Base-by-base conservation (phyloP, 2,797 vertebrate species). In the Coregonus suidteri region DNA sequence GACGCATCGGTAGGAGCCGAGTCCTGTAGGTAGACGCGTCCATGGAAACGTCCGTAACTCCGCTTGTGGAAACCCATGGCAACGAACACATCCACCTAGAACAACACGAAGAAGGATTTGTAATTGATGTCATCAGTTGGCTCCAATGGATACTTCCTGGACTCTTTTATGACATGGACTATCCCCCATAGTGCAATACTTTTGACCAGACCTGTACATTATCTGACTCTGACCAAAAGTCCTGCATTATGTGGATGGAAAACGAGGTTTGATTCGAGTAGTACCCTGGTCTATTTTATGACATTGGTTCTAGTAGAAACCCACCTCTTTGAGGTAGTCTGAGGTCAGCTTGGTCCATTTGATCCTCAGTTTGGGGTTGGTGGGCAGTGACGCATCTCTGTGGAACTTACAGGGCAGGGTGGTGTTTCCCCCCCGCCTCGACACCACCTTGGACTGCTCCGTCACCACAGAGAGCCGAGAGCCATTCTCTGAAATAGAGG, bases 311-410 rank as follows among this genome's bases (percentile, higher is more conserved):
- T 62, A 1, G 56, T 20, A 62, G 56, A 62, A 67, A 2, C 53
- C 14, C 53, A 92, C 93, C 91, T 98, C 98, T 83, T 95, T 98
- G 92, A 98, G 95, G 93, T 97, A 98, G 94, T 98, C 96, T 6
- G 95, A 95, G 59, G 97, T 98, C 84, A 99, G 91, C 89, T 98
- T 99, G 91, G 97, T 99, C 98, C 98, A 99, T 89, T 99, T 99
- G 87, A 99, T 94, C 74, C 98, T 95, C 90, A 97, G 96, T 90
- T 95, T 98, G 78, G 94, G 95, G 62, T 91, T 93, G 85, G 94
- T 92, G 31, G 92, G 85, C 59, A 93, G 88, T 0, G 90, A 83
- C 20, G 94, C 92, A 70, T 97, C 95, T 67, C 96, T 95, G 54
- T 91, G 93, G 88, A 25, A 25, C 25, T 25, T 25, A 25, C 25